These are phyloP conservation scores for Chionodraco myersi DNA, from an alignment of 2,113 vertebrate genomes.

Conservation along the genomic window DNA sequence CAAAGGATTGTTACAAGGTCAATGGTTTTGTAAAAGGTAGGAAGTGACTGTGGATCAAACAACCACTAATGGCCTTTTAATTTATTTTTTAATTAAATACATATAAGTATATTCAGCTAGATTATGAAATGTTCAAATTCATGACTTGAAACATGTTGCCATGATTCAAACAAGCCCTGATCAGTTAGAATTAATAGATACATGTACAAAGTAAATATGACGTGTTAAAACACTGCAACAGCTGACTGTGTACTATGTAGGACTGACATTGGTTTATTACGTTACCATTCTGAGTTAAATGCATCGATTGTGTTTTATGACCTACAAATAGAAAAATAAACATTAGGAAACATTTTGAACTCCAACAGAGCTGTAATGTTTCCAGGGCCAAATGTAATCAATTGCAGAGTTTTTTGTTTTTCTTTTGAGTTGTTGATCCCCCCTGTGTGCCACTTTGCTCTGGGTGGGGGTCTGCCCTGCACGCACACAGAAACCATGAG, in stretches of 20 bases:
- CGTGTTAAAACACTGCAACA: not conserved
- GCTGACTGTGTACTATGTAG: not conserved
- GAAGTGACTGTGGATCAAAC: not conserved
- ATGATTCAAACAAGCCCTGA: not conserved
- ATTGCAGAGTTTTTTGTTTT: conserved; percentile 29
- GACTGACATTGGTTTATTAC: conserved; percentile 5
- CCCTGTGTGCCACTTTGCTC: conserved; percentile 1
- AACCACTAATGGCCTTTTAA: not conserved
- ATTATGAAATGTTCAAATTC: not conserved
- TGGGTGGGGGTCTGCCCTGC: conserved; percentile 13
- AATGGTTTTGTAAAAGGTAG: not conserved
- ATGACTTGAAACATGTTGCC: not conserved
- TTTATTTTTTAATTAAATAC: too few relatives aligned
- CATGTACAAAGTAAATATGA: conserved; percentile 1
- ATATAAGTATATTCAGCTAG: not conserved
- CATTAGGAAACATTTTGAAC: conserved; percentile 10
- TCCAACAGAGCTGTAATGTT: conserved; percentile 24
- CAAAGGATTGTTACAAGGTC: not conserved
- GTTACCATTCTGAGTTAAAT: not conserved
- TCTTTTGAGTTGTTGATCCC: conserved; percentile 9
- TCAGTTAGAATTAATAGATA: not conserved
- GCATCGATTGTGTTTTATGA: conserved; percentile 27
- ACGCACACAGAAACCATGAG: conserved; percentile 33
- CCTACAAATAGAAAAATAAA: conserved; percentile 27
- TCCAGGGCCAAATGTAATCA: conserved; percentile 29